These are phyloP conservation scores for Eupithecia centaureata DNA, from an alignment of 2,888 invertebrate species.

Conservation along the genomic window DNA sequence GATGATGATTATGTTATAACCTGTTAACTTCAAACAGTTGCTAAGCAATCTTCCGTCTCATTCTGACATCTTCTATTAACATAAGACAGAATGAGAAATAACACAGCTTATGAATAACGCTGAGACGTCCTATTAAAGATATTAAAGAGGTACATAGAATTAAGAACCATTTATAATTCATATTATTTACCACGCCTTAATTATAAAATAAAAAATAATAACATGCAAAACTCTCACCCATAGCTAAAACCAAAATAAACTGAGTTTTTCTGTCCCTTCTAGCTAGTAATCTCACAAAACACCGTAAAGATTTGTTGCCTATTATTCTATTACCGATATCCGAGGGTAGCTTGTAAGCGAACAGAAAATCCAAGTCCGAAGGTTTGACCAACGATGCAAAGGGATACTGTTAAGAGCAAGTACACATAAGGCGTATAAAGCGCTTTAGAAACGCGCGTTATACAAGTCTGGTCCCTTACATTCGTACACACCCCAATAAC, in stretches of 20 bases:
- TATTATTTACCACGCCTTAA: too few species aligned
- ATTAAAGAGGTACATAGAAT: too few species aligned
- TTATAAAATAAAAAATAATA: too few species aligned
- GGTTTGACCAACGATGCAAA: background rate
- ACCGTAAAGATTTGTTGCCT: conserved; percentile 3
- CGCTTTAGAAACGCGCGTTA: background rate
- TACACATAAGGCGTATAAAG: background rate
- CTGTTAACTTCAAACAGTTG: too few species aligned
- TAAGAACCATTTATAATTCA: too few species aligned
- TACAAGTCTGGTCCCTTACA: background rate
- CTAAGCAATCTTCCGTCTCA: too few species aligned
- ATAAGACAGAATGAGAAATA: background rate
- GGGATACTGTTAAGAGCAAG: background rate
- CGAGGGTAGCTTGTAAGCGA: background rate
- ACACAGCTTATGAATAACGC: background rate
- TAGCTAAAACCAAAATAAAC: background rate
- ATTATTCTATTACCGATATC: conserved; percentile 3
- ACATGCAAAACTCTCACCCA: background rate
- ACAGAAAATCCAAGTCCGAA: background rate
- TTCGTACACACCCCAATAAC: too few species aligned
- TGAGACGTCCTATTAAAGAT: too few species aligned
- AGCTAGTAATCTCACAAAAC: background rate
- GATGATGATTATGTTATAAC: too few species aligned
- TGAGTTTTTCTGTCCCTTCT: background rate
- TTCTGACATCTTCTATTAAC: background rate